These are phyloP conservation scores for Coenonympha glycerion DNA, from an alignment of 2,888 invertebrate species.

Conservation along the genomic window DNA sequence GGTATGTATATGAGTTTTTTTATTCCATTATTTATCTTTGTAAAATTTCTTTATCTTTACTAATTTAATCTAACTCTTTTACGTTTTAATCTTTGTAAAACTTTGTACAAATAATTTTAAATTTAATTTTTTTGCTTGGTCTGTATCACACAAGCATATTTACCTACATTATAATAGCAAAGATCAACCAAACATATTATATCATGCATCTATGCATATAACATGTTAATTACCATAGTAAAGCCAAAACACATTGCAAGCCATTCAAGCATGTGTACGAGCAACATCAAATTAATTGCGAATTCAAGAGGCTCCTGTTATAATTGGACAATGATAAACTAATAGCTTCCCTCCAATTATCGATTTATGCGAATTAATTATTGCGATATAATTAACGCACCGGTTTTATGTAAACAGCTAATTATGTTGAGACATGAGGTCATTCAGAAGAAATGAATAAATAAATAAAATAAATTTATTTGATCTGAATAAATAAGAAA, in stretches of 20 bases:
- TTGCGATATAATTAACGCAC: background rate
- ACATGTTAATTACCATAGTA: conserved; percentile 40
- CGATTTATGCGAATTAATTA: conserved; percentile 13
- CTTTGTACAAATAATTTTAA: no score
- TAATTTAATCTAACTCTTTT: no score
- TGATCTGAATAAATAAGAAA: no score
- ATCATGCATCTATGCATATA: conserved; percentile 30
- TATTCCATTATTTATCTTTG: no score
- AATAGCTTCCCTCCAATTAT: conserved; percentile 38
- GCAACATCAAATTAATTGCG: conserved; percentile 12
- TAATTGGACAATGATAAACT: conserved; percentile 41
- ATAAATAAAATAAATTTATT: no score
- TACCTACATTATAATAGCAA: background rate
- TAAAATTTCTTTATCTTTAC: no score
- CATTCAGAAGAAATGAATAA: no score
- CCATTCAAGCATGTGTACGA: conserved; percentile 7
- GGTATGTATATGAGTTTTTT: no score
- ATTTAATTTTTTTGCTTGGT: no score
- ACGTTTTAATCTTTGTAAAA: no score
- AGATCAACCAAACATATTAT: background rate
- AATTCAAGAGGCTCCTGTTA: conserved; percentile 24
- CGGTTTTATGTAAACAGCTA: background rate
- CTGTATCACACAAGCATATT: no score
- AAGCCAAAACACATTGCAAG: conserved; percentile 16
- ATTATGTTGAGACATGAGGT: no score